These are phyloP conservation scores for Tuta absoluta DNA, from an alignment of 2,888 invertebrate species.

Conservation along the genomic window DNA sequence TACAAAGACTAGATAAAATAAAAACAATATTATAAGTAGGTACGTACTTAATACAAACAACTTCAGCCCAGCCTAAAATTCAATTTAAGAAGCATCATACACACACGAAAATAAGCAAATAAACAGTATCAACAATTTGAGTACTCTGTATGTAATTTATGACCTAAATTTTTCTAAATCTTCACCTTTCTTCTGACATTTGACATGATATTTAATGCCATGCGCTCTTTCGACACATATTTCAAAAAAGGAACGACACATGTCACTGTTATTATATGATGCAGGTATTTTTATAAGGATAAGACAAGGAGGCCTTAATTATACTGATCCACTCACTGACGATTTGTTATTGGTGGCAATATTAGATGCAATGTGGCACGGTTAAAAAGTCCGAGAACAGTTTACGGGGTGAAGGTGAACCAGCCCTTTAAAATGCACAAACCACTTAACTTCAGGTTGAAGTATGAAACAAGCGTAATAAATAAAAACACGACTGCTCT, in stretches of 20 bases:
- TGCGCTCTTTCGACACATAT: background rate
- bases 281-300: background rate
- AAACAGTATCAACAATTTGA: background rate
- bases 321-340: too few species aligned
- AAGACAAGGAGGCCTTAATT: background rate
- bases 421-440: too few species aligned
- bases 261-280: background rate
- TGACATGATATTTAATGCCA: background rate
- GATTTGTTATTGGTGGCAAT: too few species aligned
- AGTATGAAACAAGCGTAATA: too few species aligned
- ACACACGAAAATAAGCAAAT: background rate
- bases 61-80: background rate
- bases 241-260: background rate
- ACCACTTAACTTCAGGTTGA: too few species aligned
- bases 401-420: too few species aligned
- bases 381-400: too few species aligned
- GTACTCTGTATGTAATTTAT: background rate
- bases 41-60: background rate
- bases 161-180: background rate
- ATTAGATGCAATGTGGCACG: too few species aligned
- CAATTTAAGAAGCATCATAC: background rate
- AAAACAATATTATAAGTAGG: too few species aligned
- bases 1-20: too few species aligned
- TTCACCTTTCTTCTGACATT: background rate
- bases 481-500: too few species aligned